Base-by-base conservation (phyloP, 2,113 vertebrate species). In the Pagrus major region DNA sequence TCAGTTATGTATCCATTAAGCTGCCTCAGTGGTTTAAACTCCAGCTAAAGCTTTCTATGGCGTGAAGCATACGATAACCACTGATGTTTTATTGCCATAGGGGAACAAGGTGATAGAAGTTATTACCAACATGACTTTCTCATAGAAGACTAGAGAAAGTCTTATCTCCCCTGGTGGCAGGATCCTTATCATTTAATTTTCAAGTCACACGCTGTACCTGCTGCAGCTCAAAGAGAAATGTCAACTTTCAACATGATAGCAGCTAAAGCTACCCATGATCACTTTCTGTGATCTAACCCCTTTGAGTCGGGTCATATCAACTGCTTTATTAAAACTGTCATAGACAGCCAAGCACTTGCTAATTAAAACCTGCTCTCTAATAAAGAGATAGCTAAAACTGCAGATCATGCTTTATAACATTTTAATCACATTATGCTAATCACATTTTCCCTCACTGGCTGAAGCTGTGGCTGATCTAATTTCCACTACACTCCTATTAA, bases 361-460 rank as follows among this genome's bases (percentile, higher is more conserved):
- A 64, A 88, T 90, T 87, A 85, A 85, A 70, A 80, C 0, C 27
- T 4, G 39, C 16, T 76, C 20, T 64, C 65, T 58, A 60, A 82
- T 81, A 65, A 78, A 71, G 21, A 81, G 52, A 78, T 58, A 78
- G 44, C 58, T 20, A 35, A 14, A 51, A 5, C 42, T 37, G 78
- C 31, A 68, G 81, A 76, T 85, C 65, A 75, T 15, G 14, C 41
- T 39, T 76, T 37, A 64, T 37, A 63, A 70, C 63, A 65, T 67
- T 78, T 71, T 84, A 81, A 84, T 90, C 56, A 74, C 39, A 52
- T 80, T 80, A 64, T 64, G 65, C 46, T 76, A 83, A 49, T 86
- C 39, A 71, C 20, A 75, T 74, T 67, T 86, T 9, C 16, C 42
- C 54, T 70, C 51, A 42, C 21, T 63, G 49, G 29, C 58, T 59